A percentile compares a stretch with the other conserved stretches of the same genome.
Evolutionary conservation across 1,140 invertebrate species (phyloP).

Genomic region (Sycobia sp.): DNA sequence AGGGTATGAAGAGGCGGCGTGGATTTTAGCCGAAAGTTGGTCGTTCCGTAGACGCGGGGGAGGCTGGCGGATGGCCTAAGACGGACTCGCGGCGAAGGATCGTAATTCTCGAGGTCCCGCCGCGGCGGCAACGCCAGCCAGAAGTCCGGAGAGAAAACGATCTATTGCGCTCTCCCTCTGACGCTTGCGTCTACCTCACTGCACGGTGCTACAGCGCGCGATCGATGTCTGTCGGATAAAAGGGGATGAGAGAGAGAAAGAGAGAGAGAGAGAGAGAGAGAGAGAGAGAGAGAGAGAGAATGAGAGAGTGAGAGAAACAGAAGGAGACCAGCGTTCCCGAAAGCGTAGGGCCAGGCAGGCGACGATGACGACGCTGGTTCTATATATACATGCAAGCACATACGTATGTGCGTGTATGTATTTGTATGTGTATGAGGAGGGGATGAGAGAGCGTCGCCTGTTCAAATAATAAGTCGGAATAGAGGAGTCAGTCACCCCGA

Average conservation of each 20-base stretch:
- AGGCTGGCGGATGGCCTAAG: conserved; percentile 7
- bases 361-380: too few relatives aligned
- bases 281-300: conserved; percentile 5
- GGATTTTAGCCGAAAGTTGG: background rate
- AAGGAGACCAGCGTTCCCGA: too few relatives aligned
- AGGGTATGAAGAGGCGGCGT: background rate
- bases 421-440: too few relatives aligned
- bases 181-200: background rate
- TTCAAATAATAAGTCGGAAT: conserved; percentile 56
- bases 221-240: background rate
- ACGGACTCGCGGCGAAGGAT: conserved; percentile 15
- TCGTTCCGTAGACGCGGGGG: too few relatives aligned
- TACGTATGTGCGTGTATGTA: too few relatives aligned
- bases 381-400: too few relatives aligned
- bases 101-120: conserved; percentile 19
- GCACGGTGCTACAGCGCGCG: background rate
- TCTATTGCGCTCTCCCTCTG: background rate
- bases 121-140: too few relatives aligned
- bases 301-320: too few relatives aligned
- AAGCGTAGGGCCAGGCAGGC: too few relatives aligned
- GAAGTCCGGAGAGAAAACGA: conserved; percentile 27
- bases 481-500: conserved; percentile 29
- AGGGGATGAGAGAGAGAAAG: background rate
- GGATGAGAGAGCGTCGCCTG: conserved; percentile 42
- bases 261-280: conserved; percentile 16